Evolutionary conservation across 1,140 invertebrate genomes (phyloP), one percentile per base, ranked within the genome.

Genomic region (Bombus pyrosoma): DNA sequence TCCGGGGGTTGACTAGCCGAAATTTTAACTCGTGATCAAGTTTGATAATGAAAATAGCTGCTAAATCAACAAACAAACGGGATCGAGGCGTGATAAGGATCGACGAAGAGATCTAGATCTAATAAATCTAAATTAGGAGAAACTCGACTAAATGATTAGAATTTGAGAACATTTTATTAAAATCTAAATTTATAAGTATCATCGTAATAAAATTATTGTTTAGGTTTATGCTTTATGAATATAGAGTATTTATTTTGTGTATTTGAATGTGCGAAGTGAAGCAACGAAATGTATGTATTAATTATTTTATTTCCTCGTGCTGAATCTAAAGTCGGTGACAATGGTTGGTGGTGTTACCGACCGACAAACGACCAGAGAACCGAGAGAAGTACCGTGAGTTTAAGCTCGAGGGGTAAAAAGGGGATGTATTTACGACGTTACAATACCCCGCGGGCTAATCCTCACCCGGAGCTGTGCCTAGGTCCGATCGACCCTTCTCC

Each of bases 401-500:
- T 79, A 89, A 92, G 88, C 92, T 91, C 79, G 71, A 68, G 79
- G 90, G 84, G 90, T 91, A 85, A 91, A 89, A 92, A 91, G 91
- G 88, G 92, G 89, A 90, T 92, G 92, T 95, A 95, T 95, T 95
- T 95, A 95, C 94, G 94, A 95, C 91, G 94, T 94, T 95, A 95
- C 95, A 95, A 95, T 95, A 92, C 95, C 94, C 95, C 89, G 91
- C 86, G 94, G 94, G 93, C 94, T 95, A 94, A 95, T 95, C 94
- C 94, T 94, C 87, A 92, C 93, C 91, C 90, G 88, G 85, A 90
- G 91, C 90, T 85, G 84, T 83, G 81, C 87, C 91, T 88, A 90
- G 87, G 87, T 85, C 83, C 80, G 73, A 90, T 88, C 86, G 83
- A 90, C 79, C 86, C 73, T 89, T 90, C 92, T 92, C 90, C 92